phyloP scores from a whole-genome alignment of 2,888 invertebrate species.

The Euzetes globulus region DNA sequence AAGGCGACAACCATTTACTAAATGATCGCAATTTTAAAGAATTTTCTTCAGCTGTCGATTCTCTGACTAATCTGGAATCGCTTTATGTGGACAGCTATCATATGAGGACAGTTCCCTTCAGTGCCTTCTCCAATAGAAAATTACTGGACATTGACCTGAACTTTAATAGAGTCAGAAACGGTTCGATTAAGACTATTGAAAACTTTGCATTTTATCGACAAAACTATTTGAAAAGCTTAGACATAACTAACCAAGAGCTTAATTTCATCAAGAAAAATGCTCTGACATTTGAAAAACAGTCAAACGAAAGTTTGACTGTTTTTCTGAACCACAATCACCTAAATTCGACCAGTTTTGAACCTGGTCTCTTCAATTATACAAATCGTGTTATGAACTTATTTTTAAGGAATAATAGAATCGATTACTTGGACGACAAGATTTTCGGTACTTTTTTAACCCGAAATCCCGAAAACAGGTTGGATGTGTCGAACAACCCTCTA shows the following conservation, averaged over 20 bases:
- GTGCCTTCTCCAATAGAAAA: neutral
- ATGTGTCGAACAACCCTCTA: neutral
- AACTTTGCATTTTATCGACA: constrained; percentile 5
- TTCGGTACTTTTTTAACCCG: neutral
- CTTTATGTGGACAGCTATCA: constrained; percentile 1
- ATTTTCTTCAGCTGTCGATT: neutral
- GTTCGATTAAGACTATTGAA: neutral
- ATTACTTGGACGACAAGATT: neutral
- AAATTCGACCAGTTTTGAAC: neutral
- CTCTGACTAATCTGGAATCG: neutral
- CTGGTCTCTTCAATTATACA: neutral
- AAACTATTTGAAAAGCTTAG: neutral
- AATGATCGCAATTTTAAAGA: neutral
- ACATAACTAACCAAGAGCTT: neutral
- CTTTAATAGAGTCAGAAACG: neutral
- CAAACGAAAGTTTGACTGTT: neutral
- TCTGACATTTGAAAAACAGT: neutral
- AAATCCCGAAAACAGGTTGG: neutral
- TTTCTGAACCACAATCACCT: neutral
- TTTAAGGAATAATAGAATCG: neutral
- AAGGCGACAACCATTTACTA: neutral
- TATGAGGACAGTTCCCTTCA: neutral
- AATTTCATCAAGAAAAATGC: neutral
- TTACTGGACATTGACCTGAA: neutral
- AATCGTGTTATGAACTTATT: neutral